Base-by-base conservation (phyloP, 2,113 vertebrate species). In the Eudyptes chrysolophus region DNA sequence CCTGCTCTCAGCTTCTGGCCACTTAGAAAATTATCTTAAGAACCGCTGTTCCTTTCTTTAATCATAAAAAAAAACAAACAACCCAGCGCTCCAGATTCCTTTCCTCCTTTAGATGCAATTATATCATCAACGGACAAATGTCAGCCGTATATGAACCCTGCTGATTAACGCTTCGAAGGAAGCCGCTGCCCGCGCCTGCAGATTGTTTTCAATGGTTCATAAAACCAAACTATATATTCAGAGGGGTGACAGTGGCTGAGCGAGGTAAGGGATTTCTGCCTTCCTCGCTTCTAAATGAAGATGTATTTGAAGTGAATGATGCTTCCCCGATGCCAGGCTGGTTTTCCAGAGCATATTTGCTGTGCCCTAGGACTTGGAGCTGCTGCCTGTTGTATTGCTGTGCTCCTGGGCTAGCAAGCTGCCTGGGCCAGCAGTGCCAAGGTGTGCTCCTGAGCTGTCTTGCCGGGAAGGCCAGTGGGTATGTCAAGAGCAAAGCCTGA, bases 301-400 rank as follows among this genome's bases (percentile, higher is more conserved):
- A 84, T 89, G 30, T 70, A 46, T 94, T 74, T 81, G 64, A 80
- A 80, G 75, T 16, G 54, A 90, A 13, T 6, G 8, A 52, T 69
- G 64, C 49, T 90, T 80, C 4, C 54, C 40, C 0, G 0, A 30
- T 77, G 82, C 89, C 69, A 86, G 62, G 38, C 32, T 94, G 80
- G 15, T 69, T 96, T 96, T 80, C 54, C 86, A 84, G 78, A 83
- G 83, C 75, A 42, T 51, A 61, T 95, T 94, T 92, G 76, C 68
- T 69, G 48, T 90, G 49, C 89, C 84, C 38, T 89, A 92, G 86
- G 58, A 89, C 75, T 86, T 80, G 91, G 83, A 89, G 86, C 52
- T 0, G 0, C 82, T 94, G 66, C 68, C 58, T 52, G 49, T 46
- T 51, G 44, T 57, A 38, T 52, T 46, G 62, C 76, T 84, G 60